phyloP scores from a whole-genome alignment of 1,140 invertebrate genomes.

The Acromyrmex charruanus region DNA sequence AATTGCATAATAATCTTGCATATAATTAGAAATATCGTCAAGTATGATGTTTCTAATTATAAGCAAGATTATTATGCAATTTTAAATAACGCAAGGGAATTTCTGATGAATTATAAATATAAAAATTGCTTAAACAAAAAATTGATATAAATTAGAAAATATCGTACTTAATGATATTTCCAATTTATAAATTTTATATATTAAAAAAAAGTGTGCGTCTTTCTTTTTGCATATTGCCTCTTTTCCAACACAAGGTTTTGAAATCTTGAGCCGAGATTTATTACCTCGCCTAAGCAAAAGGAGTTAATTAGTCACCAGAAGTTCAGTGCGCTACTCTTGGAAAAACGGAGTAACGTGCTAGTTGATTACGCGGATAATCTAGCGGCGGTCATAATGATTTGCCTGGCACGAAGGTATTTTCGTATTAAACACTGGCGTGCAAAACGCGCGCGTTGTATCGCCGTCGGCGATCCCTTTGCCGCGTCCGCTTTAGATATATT shows the following conservation, averaged over 20 bases:
- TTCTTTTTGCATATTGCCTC: not conserved
- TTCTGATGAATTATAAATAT: no score
- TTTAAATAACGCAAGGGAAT: no score
- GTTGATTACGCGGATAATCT: slow-evolving; percentile 50
- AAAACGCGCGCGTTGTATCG: slow-evolving; percentile 27
- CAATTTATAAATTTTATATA: no score
- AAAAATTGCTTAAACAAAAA: no score
- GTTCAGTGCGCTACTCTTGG: slow-evolving; percentile 20
- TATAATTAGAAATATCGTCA: not conserved
- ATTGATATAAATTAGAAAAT: no score
- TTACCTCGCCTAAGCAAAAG: not conserved
- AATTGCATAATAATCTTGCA: not conserved
- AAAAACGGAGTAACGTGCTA: not conserved
- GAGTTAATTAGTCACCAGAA: slow-evolving; percentile 34
- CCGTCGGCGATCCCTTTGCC: slow-evolving; percentile 36
- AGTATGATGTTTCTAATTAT: no score
- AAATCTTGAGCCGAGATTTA: not conserved
- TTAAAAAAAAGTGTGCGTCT: not conserved
- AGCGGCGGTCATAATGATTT: slow-evolving; percentile 36
- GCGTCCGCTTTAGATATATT: slow-evolving; percentile 39
- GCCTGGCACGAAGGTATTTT: slow-evolving; percentile 46
- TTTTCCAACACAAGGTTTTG: not conserved
- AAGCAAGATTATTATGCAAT: no score
- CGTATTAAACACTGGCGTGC: slow-evolving; percentile 30
- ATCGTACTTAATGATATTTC: no score